Percentiles rank a stretch among this genome's conserved stretches.
phyloP scores from a whole-genome alignment of 1,140 invertebrate genomes.

The Drosophila bifasciata region DNA sequence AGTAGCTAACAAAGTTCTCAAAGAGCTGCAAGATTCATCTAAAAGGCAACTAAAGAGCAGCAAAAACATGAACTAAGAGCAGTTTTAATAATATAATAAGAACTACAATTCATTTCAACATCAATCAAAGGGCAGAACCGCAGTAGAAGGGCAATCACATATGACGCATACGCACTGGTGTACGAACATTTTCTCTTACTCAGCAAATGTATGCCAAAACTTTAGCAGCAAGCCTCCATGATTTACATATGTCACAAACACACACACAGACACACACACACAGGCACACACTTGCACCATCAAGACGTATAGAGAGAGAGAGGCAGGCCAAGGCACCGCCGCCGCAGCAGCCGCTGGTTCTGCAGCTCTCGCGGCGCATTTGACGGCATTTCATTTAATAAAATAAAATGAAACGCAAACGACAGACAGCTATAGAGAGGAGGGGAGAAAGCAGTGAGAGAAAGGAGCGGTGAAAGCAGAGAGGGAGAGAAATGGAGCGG shows the following conservation, averaged over 20 bases:
- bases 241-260: conserved; percentile 47
- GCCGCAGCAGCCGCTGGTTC: conserved; percentile 17
- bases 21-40: too few species aligned
- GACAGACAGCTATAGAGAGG: conserved; percentile 57
- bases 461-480: too few species aligned
- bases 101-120: too few species aligned
- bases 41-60: too few species aligned
- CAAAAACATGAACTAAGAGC: too few species aligned
- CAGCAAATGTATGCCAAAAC: not conserved
- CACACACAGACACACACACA: conserved; percentile 31
- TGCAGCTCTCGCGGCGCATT: conserved; percentile 52
- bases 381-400: conserved; percentile 77
- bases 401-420: conserved; percentile 75
- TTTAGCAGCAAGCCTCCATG: conserved; percentile 36
- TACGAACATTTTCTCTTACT: too few species aligned
- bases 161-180: too few species aligned
- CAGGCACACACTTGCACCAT: conserved; percentile 1
- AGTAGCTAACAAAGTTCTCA: not conserved
- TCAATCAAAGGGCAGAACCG: not conserved
- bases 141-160: too few species aligned
- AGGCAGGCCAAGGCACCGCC: too few species aligned
- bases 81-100: not conserved
- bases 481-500: not conserved
- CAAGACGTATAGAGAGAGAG: not conserved
- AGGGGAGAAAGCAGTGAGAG: conserved; percentile 5